A percentile compares a stretch with the other conserved stretches of the same genome.
Evolutionary conservation across 2,797 vertebrate species (phyloP).

Genomic region (Manis javanica): DNA sequence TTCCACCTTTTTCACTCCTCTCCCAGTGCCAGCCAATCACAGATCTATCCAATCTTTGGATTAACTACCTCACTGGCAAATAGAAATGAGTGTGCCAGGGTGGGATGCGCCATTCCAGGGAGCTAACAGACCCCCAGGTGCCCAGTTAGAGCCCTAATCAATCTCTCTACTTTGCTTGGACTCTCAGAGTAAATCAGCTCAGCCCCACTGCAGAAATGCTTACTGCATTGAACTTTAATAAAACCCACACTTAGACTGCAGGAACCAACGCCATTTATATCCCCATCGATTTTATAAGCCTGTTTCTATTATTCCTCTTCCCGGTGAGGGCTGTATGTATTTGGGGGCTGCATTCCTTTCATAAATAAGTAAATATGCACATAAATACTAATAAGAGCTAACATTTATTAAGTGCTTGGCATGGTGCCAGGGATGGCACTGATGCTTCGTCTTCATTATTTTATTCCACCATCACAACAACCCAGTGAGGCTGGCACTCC

Average conservation of each 20-base stretch:
- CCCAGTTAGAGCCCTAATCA: not conserved
- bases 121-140: too few species aligned
- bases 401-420: constrained; percentile 19
- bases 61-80: not conserved
- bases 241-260: constrained; percentile 7
- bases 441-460: not conserved
- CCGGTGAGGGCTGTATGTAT: not conserved
- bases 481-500: not conserved
- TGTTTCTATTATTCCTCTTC: constrained; percentile 59
- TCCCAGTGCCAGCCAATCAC: not conserved
- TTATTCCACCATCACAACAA: not conserved
- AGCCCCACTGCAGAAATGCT: not conserved
- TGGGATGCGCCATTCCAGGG: not conserved
- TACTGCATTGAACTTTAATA: not conserved
- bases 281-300: constrained; percentile 68
- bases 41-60: not conserved
- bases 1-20: not conserved
- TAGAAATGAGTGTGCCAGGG: not conserved
- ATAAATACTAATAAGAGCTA: constrained; percentile 56
- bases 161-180: not conserved
- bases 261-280: constrained; percentile 34
- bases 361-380: constrained; percentile 72
- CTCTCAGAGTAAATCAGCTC: not conserved
- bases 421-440: not conserved
- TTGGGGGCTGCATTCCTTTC: constrained; percentile 16